Conservation (phyloP, 2,797 vertebrate genomes). For the Phyllotis vaccarum region DNA sequence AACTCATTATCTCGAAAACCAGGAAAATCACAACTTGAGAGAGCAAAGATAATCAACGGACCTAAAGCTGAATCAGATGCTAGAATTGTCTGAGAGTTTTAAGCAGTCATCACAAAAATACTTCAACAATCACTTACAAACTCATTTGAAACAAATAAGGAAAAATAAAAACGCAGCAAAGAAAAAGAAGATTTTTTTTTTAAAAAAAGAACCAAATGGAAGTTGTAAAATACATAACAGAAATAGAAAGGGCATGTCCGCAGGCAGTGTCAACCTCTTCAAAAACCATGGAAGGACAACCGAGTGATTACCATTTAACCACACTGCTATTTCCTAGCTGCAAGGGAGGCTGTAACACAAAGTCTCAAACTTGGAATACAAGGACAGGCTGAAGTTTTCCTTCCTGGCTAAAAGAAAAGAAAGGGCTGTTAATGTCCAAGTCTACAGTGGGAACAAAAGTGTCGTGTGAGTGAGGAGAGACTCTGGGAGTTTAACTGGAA, state of each 20-base stretch:
- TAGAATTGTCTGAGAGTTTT: slow-evolving; percentile 20
- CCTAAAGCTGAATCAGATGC: not conserved
- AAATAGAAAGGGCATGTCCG: not conserved
- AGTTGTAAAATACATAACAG: slow-evolving; percentile 13
- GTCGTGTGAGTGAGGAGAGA: not conserved
- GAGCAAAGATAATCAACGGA: slow-evolving; percentile 20
- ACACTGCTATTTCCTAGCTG: slow-evolving; percentile 30
- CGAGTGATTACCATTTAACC: not conserved
- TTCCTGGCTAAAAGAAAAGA: slow-evolving; percentile 33
- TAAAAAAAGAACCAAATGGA: not conserved
- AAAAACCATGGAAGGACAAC: not conserved
- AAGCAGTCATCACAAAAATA: slow-evolving; percentile 11
- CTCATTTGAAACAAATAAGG: slow-evolving; percentile 21
- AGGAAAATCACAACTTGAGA: slow-evolving; percentile 27
- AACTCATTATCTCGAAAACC: not conserved
- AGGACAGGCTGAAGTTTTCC: not conserved
- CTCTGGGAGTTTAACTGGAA: not conserved
- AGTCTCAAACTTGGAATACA: not conserved
- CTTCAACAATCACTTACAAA: slow-evolving; percentile 19
- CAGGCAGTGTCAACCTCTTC: not conserved
- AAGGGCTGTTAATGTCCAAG: not conserved
- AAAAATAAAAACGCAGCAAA: not conserved
- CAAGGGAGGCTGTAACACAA: slow-evolving; percentile 37
- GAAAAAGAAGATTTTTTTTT: not conserved
- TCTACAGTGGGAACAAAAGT: not conserved